Conservation (phyloP, 2,797 vertebrate genomes). For the Sparidentex hasta region DNA sequence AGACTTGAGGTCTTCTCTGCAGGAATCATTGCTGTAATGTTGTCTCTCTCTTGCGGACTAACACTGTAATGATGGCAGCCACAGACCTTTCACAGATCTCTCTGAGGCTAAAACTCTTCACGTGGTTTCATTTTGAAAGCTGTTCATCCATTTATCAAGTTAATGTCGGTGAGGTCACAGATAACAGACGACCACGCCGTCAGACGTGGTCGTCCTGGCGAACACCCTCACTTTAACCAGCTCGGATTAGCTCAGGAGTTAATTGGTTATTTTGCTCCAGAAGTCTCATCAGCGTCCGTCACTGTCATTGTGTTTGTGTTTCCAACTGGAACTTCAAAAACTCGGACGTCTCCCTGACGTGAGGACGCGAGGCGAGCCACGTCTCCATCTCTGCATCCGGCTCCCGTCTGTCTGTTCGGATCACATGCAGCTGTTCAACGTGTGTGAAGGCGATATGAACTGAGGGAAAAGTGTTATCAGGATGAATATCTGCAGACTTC, state of each 20-base stretch:
- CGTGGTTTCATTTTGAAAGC: neutral
- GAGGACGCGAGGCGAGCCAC: neutral
- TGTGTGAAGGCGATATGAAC: neutral
- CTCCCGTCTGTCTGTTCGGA: neutral
- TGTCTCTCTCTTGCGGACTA: too few relatives aligned
- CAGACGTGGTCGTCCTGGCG: neutral
- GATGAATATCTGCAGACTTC: neutral
- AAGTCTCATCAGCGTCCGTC: slow-evolving; percentile 14
- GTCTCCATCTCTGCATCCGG: neutral
- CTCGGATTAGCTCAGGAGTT: neutral
- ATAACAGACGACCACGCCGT: too few relatives aligned
- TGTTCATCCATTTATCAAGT: neutral
- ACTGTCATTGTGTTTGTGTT: neutral
- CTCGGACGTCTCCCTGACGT: neutral
- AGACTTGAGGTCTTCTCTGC: too few relatives aligned
- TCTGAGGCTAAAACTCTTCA: neutral
- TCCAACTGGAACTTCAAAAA: slow-evolving; percentile 13
- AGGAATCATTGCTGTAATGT: too few relatives aligned
- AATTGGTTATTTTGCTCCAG: slow-evolving; percentile 4
- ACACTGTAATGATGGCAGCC: too few relatives aligned
- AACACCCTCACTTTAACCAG: neutral
- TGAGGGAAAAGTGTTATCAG: neutral
- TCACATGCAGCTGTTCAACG: neutral
- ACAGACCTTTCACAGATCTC: too few relatives aligned
- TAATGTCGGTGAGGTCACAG: neutral